These are phyloP conservation scores for Gadus chalcogrammus DNA, from an alignment of 2,113 vertebrate species.

Conservation along the genomic window DNA sequence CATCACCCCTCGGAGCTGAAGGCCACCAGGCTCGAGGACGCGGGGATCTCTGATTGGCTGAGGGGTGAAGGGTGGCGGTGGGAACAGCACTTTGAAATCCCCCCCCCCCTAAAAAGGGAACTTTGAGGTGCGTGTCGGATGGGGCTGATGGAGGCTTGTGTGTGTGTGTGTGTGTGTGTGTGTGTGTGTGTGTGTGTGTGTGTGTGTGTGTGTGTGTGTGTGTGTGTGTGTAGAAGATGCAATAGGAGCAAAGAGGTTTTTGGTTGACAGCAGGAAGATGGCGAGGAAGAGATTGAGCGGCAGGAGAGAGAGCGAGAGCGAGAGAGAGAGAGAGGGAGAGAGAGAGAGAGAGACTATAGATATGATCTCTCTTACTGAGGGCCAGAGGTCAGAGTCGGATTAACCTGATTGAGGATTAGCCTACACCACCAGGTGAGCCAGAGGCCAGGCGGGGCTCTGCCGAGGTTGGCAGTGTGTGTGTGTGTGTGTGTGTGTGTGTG, in stretches of 20 bases:
- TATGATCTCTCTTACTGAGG: slow-evolving; percentile 70
- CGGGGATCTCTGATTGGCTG: slow-evolving; percentile 4
- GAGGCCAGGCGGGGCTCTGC: slow-evolving; percentile 49
- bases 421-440: slow-evolving; percentile 56
- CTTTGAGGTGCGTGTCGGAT: slow-evolving; percentile 38
- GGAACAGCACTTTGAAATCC: slow-evolving; percentile 73
- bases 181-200: not conserved
- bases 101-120: slow-evolving; percentile 61
- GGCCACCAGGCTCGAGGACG: slow-evolving; percentile 16
- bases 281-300: slow-evolving; percentile 45
- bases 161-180: not conserved
- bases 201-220: not conserved
- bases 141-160: too few relatives aligned
- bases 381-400: slow-evolving; percentile 75
- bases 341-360: slow-evolving; percentile 44
- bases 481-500: slow-evolving; percentile 29
- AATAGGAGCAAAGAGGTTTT: not conserved
- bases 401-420: slow-evolving; percentile 78
- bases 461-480: slow-evolving; percentile 48
- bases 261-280: not conserved
- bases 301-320: slow-evolving; percentile 47
- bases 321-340: slow-evolving; percentile 13
- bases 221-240: too few relatives aligned
- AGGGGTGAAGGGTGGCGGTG: slow-evolving; percentile 58
- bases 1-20: slow-evolving; percentile 66